Percentiles rank a stretch among this genome's conserved stretches.
Evolutionary conservation across 1,140 invertebrate species (phyloP).

Genomic region (Drosophila obscura): DNA sequence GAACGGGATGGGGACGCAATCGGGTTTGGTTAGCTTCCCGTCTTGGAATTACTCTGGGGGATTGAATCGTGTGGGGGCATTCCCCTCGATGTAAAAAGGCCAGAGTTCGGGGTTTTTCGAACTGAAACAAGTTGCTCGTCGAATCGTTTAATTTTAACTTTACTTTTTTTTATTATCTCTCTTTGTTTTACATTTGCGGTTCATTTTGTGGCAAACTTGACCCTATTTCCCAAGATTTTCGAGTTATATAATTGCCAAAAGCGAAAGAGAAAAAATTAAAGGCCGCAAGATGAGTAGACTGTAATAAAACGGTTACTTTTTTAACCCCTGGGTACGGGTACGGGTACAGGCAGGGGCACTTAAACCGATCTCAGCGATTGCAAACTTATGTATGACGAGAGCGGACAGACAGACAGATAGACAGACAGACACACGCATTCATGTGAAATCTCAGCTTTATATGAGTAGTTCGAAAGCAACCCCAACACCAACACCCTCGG

Average conservation of each 20-base stretch:
- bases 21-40: neutral
- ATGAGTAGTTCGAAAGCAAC: constrained; percentile 21
- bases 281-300: constrained; percentile 47
- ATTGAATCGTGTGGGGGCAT: neutral
- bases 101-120: constrained; percentile 28
- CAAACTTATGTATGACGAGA: constrained; percentile 37
- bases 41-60: neutral
- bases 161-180: constrained; percentile 18
- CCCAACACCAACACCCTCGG: constrained; percentile 9
- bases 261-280: constrained; percentile 28
- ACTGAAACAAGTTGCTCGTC: constrained; percentile 34
- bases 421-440: constrained; percentile 42
- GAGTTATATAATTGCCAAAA: constrained; percentile 73
- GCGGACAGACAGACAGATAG: constrained; percentile 13
- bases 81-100: constrained; percentile 9
- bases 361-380: constrained; percentile 55
- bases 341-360: constrained; percentile 43
- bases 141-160: constrained; percentile 15
- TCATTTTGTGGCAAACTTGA: constrained; percentile 68
- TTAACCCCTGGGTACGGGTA: constrained; percentile 53
- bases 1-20: neutral
- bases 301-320: constrained; percentile 61
- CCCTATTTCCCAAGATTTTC: constrained; percentile 65
- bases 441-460: constrained; percentile 50
- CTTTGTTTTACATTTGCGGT: constrained; percentile 47